Percentiles rank a stretch among this genome's conserved stretches.
Evolutionary conservation across 2,888 invertebrate genomes (phyloP).

Genomic region (Spilarctia lutea): DNA sequence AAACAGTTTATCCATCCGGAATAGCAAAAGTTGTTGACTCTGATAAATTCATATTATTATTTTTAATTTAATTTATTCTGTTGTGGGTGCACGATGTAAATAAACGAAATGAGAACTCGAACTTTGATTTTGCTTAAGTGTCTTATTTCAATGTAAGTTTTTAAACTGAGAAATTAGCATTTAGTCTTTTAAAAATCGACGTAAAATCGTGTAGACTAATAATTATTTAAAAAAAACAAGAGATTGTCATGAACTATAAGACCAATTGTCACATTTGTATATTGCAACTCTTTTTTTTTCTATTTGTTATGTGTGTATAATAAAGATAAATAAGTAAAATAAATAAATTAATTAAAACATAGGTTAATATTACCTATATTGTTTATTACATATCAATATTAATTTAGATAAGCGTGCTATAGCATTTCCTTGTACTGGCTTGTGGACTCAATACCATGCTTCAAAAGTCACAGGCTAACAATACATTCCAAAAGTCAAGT

Average conservation of each 20-base stretch:
- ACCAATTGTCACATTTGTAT: too few species aligned
- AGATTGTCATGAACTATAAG: too few species aligned
- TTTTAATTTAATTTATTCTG: background rate
- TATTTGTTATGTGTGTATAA: too few species aligned
- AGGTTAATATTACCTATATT: too few species aligned
- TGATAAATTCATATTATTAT: background rate
- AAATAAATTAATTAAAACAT: too few species aligned
- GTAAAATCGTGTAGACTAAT: too few species aligned
- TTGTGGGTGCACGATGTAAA: background rate
- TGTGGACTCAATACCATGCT: background rate
- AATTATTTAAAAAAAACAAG: too few species aligned
- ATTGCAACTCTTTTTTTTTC: too few species aligned
- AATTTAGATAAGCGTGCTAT: conserved; percentile 1
- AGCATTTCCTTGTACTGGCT: conserved; percentile 1
- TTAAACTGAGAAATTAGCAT: background rate
- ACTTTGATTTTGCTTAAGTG: background rate
- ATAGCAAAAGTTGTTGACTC: conserved; percentile 32
- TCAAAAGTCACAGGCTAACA: background rate
- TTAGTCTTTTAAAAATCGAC: too few species aligned
- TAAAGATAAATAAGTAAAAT: too few species aligned
- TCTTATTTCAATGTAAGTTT: background rate
- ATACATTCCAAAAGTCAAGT: conserved; percentile 12
- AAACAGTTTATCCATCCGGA: conserved; percentile 31
- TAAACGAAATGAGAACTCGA: background rate
- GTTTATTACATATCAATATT: background rate